Percentiles rank a stretch among this genome's conserved stretches.
These are phyloP conservation scores for Nestor notabilis DNA, from an alignment of 2,113 vertebrate species.

Conservation along the genomic window DNA sequence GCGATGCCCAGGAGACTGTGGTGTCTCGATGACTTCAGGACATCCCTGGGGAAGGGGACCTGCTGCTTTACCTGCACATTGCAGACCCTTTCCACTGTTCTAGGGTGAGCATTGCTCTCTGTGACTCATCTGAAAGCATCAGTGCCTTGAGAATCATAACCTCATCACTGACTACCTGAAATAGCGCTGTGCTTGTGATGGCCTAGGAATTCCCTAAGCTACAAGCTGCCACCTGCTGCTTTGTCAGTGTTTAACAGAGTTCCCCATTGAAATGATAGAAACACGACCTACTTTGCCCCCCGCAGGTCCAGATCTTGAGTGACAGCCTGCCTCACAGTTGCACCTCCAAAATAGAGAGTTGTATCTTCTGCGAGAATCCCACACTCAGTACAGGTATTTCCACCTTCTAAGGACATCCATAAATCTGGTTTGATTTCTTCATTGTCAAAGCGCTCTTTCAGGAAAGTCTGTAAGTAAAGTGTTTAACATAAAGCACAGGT, in stretches of 20 bases:
- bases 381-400: slow-evolving; percentile 90
- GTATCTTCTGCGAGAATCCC: slow-evolving; percentile 93
- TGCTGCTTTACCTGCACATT: background rate
- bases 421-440: slow-evolving; percentile 88
- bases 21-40: background rate
- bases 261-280: background rate
- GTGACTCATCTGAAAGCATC: background rate
- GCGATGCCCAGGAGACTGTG: background rate
- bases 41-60: background rate
- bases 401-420: slow-evolving; percentile 95
- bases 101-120: background rate
- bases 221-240: background rate
- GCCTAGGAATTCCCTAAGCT: background rate
- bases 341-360: slow-evolving; percentile 91
- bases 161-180: background rate
- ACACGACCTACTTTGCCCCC: slow-evolving; percentile 89
- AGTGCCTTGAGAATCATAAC: background rate
- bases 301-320: slow-evolving; percentile 93
- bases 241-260: background rate
- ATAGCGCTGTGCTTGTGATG: background rate
- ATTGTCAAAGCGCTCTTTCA: slow-evolving; percentile 98
- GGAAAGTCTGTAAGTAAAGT: slow-evolving; percentile 80
- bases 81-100: background rate
- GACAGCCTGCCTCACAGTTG: slow-evolving; percentile 90
- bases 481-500: background rate